Evolutionary conservation across 2,797 vertebrate species (phyloP).

Genomic region (Chloroceryle amazona): DNA sequence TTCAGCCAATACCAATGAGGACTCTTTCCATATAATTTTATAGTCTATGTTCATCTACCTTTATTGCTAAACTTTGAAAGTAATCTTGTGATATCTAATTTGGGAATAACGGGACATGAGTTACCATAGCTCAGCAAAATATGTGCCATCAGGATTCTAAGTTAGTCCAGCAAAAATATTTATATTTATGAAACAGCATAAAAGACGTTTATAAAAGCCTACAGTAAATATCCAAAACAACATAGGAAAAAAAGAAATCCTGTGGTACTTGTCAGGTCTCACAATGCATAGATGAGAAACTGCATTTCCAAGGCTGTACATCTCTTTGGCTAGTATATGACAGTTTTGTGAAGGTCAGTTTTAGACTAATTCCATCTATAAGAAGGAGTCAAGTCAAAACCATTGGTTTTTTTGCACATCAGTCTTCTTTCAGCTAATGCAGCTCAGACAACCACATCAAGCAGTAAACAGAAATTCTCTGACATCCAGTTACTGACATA

Average conservation of each 20-base stretch:
- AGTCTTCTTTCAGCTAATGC: neutral
- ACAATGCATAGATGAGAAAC: neutral
- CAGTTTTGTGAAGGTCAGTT: neutral
- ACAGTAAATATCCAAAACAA: neutral
- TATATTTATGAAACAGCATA: conserved; percentile 38
- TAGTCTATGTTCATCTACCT: neutral
- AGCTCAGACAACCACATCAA: neutral
- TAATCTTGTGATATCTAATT: conserved; percentile 16
- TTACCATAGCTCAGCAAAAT: conserved; percentile 20
- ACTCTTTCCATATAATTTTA: neutral
- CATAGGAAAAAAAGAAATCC: neutral
- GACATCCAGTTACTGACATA: neutral
- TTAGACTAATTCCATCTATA: neutral
- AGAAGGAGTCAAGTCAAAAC: neutral
- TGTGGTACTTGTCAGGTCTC: neutral
- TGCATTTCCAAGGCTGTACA: neutral
- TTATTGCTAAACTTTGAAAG: conserved; percentile 5
- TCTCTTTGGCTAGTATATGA: neutral
- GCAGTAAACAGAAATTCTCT: neutral
- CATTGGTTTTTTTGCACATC: neutral
- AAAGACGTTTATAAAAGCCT: neutral
- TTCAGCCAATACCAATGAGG: neutral
- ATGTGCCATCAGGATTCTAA: neutral
- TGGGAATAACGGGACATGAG: neutral
- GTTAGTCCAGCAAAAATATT: neutral